Conservation (phyloP, 2,888 invertebrate genomes). For the Apamea epomidion region DNA sequence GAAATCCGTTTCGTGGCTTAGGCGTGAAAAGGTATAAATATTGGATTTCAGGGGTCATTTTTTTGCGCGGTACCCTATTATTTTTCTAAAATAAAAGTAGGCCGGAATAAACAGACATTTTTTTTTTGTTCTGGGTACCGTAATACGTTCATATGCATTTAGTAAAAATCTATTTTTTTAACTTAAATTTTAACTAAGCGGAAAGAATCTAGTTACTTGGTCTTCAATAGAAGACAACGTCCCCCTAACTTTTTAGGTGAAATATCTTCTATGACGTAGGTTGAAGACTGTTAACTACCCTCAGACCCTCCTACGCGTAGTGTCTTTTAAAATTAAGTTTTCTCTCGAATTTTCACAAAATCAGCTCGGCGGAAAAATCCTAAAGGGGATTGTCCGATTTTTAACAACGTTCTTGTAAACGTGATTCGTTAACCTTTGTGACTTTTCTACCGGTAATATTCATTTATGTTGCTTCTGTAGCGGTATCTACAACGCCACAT, state of each 20-base stretch:
- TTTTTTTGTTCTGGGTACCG: too few relatives aligned
- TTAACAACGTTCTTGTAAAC: constrained; percentile 1
- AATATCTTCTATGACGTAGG: constrained; percentile 21
- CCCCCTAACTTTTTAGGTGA: neutral
- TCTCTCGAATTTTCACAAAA: constrained; percentile 24
- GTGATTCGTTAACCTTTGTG: constrained; percentile 21
- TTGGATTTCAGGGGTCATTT: too few relatives aligned
- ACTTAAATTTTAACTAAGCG: neutral
- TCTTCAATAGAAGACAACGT: neutral
- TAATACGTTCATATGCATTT: too few relatives aligned
- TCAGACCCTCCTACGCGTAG: constrained; percentile 8
- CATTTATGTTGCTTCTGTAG: constrained; percentile 12
- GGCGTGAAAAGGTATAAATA: too few relatives aligned
- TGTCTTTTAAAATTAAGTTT: constrained; percentile 17
- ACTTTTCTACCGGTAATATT: neutral
- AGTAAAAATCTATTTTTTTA: too few relatives aligned
- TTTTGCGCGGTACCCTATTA: too few relatives aligned
- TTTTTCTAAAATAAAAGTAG: too few relatives aligned
- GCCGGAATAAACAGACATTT: too few relatives aligned
- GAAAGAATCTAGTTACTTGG: neutral
- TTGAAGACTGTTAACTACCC: constrained; percentile 8
- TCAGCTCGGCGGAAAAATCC: neutral
- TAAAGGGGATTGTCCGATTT: neutral
- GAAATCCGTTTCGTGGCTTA: neutral
- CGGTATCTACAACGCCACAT: too few relatives aligned